Evolutionary conservation across 2,113 vertebrate genomes (phyloP).

Genomic region (Falcunculus frontatus): DNA sequence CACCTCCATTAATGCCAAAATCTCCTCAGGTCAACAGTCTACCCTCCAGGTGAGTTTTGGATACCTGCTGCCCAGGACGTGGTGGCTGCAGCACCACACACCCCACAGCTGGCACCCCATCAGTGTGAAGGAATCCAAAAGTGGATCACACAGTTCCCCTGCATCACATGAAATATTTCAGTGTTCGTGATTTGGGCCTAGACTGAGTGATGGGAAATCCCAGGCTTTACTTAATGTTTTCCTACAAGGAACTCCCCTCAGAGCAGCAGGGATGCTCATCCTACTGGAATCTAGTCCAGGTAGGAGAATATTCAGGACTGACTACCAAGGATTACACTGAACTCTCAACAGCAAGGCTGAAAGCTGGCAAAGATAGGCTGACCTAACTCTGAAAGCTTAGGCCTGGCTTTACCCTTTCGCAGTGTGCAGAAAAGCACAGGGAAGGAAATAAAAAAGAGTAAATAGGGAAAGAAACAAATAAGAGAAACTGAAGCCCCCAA

Average conservation of each 20-base stretch:
- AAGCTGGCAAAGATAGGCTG: background rate
- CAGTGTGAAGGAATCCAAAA: background rate
- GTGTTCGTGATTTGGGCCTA: background rate
- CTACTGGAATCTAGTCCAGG: background rate
- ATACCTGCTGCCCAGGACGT: background rate
- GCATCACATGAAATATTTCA: background rate
- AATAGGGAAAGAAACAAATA: background rate
- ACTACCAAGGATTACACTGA: background rate
- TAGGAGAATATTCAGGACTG: background rate
- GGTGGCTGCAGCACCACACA: background rate
- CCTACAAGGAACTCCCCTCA: fast-evolving
- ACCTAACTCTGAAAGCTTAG: background rate
- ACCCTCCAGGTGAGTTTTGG: background rate
- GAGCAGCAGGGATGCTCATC: background rate
- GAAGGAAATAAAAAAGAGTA: background rate
- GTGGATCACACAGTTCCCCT: background rate
- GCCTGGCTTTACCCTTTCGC: background rate
- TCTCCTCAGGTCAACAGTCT: background rate
- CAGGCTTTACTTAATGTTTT: background rate
- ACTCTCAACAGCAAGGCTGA: background rate
- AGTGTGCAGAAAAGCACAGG: background rate
- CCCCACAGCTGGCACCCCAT: background rate
- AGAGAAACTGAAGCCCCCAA: background rate
- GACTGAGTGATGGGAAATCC: background rate
- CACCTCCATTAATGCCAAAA: background rate